These are phyloP conservation scores for Taxidea taxus DNA, from an alignment of 2,113 vertebrate genomes.

Conservation along the genomic window DNA sequence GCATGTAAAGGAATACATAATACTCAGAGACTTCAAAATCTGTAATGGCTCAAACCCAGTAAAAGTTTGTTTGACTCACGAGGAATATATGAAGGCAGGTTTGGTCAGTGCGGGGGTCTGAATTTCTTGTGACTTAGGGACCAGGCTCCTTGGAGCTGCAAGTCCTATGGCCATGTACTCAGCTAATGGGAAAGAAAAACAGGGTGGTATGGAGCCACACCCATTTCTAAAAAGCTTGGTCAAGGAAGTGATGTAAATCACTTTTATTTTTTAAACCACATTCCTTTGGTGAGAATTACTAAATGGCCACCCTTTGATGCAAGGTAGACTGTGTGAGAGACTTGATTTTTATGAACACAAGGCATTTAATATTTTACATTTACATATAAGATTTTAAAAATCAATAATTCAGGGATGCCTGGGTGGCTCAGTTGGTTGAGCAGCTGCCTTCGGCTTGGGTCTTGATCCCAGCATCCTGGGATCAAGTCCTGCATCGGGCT, in stretches of 20 bases:
- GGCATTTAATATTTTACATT: not conserved
- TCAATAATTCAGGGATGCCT: constrained; percentile 12
- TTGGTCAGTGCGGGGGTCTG: not conserved
- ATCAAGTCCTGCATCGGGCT: no score
- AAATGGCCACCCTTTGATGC: not conserved
- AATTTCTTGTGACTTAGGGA: not conserved
- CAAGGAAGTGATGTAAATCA: not conserved
- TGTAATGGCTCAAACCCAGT: not conserved
- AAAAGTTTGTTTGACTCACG: not conserved
- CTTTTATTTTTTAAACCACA: not conserved
- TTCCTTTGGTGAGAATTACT: not conserved
- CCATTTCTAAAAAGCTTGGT: not conserved
- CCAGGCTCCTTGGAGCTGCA: not conserved
- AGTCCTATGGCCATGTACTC: not conserved
- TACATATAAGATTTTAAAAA: not conserved
- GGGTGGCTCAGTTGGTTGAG: no score
- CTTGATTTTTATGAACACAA: not conserved
- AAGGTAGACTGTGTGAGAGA: not conserved
- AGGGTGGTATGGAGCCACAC: not conserved
- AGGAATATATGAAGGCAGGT: not conserved
- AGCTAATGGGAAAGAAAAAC: not conserved
- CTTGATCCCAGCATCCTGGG: no score
- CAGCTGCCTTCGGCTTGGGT: no score
- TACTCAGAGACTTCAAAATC: not conserved
- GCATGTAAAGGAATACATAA: not conserved